Conservation (phyloP, 2,888 invertebrate genomes). For the Pyralis farinalis region DNA sequence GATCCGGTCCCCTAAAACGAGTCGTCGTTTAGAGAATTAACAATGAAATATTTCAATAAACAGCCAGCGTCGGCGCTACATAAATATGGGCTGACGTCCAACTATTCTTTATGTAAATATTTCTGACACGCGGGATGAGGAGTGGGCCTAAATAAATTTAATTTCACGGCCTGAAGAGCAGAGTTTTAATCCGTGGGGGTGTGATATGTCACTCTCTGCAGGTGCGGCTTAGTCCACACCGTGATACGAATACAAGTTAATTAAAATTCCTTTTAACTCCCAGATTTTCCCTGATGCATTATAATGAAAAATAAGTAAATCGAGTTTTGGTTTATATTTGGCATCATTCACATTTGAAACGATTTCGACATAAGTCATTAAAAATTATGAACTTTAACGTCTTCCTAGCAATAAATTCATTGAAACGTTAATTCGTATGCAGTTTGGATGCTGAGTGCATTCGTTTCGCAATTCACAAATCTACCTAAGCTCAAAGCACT, state of each 20-base stretch:
- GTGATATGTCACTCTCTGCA: constrained; percentile 46
- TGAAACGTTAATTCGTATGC: too few relatives aligned
- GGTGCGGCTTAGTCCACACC: constrained; percentile 44
- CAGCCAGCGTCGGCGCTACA: constrained; percentile 57
- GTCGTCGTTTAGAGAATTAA: constrained; percentile 68
- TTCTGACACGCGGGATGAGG: constrained; percentile 64
- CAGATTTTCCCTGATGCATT: constrained; percentile 29
- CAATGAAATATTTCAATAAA: constrained; percentile 79
- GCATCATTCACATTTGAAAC: too few relatives aligned
- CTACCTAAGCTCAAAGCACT: constrained; percentile 24
- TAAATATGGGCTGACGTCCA: constrained; percentile 70
- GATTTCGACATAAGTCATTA: too few relatives aligned
- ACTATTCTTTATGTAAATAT: constrained; percentile 75
- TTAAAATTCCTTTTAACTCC: constrained; percentile 19
- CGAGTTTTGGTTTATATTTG: too few relatives aligned
- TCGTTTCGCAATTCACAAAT: neutral
- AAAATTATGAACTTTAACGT: too few relatives aligned
- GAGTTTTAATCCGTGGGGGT: constrained; percentile 60
- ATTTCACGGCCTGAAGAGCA: constrained; percentile 58
- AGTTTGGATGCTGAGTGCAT: neutral
- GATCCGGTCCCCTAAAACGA: constrained; percentile 43
- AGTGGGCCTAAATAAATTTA: constrained; percentile 75
- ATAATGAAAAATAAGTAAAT: neutral
- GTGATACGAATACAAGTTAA: constrained; percentile 36
- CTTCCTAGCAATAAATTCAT: neutral